Percentiles rank a stretch among this genome's conserved stretches.
Evolutionary conservation across 2,797 vertebrate genomes (phyloP).

Genomic region (Lerista edwardsae): DNA sequence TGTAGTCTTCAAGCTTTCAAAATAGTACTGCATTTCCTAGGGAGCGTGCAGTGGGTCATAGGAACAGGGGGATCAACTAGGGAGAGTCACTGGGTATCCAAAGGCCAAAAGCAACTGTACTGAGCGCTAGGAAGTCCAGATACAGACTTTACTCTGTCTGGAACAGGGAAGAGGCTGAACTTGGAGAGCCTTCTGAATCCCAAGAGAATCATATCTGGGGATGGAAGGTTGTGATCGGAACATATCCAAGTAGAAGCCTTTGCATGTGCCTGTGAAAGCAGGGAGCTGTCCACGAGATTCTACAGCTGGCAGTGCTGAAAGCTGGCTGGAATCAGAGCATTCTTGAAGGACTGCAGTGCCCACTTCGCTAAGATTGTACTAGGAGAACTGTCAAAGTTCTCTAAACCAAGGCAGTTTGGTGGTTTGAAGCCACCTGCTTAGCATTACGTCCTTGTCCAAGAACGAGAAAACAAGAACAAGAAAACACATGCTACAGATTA

Average conservation of each 20-base stretch:
- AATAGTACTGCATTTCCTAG: too few relatives aligned
- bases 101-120: too few relatives aligned
- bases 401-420: background rate
- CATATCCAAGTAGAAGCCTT: background rate
- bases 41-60: too few relatives aligned
- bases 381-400: background rate
- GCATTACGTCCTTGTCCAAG: background rate
- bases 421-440: background rate
- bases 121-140: too few relatives aligned
- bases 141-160: too few relatives aligned
- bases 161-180: too few relatives aligned
- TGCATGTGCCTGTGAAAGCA: background rate
- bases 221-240: too few relatives aligned
- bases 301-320: slow-evolving; percentile 4
- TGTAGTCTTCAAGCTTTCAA: too few relatives aligned
- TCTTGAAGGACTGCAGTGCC: background rate
- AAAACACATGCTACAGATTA: too few relatives aligned
- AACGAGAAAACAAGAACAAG: too few relatives aligned
- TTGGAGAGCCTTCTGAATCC: background rate
- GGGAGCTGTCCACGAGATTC: slow-evolving; percentile 22
- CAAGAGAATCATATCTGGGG: background rate
- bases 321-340: background rate
- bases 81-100: too few relatives aligned
- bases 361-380: background rate
- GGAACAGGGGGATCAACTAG: too few relatives aligned